Evolutionary conservation across 37 sponge, comb jelly and placozoan genomes (phyloP).

Genomic region (Amphimedon queenslandica): DNA sequence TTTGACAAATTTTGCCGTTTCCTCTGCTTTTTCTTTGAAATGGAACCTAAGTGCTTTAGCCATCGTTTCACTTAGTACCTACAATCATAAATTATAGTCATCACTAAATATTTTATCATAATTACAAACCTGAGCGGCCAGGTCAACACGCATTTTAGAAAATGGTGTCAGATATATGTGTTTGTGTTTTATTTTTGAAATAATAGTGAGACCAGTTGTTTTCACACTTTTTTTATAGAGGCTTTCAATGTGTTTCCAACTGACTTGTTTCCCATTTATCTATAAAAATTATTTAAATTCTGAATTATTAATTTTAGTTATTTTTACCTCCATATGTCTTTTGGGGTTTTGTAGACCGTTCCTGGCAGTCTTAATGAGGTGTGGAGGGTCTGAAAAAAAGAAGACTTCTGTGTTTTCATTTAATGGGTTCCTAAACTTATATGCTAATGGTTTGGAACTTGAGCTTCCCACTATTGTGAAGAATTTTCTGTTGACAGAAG

Average conservation of each 20-base stretch:
- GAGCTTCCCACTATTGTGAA: not conserved
- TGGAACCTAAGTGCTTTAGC: not conserved
- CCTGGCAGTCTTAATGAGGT: not conserved
- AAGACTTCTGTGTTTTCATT: not conserved
- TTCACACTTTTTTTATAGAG: not conserved
- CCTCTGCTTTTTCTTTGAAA: not conserved
- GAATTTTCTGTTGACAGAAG: not conserved
- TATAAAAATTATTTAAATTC: not conserved
- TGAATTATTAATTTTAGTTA: not conserved
- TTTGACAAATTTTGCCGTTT: constrained; percentile 4
- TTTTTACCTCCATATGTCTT: not conserved
- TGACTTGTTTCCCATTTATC: constrained; percentile 1
- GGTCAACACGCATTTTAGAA: no score
- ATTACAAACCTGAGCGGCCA: constrained; percentile 5
- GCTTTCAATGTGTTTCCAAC: not conserved
- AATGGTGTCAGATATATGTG: constrained; percentile 3
- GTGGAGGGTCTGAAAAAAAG: constrained; percentile 2
- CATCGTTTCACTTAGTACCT: constrained; percentile 19
- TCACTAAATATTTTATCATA: not conserved
- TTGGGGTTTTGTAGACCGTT: constrained; percentile 4
- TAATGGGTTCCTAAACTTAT: not conserved
- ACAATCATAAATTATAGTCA: not conserved
- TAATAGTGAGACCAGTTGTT: not conserved
- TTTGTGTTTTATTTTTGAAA: not conserved
- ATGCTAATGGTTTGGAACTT: not conserved